phyloP scores from a whole-genome alignment of 2,888 invertebrate genomes.

The Acleris holmiana region DNA sequence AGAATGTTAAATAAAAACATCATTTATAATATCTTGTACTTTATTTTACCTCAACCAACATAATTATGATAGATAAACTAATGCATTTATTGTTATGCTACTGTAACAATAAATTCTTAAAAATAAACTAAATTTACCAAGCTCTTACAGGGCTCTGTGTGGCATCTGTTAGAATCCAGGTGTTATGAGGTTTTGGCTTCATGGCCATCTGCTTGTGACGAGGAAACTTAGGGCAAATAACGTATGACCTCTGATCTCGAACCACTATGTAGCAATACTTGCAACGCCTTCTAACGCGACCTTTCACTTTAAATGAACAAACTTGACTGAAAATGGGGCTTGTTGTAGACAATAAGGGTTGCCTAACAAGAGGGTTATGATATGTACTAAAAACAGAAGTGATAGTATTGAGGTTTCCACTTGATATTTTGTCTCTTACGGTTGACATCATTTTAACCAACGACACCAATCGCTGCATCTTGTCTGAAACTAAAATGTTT shows the following conservation, averaged over 20 bases:
- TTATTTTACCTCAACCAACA: too few species aligned
- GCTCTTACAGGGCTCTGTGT: constrained; percentile 84
- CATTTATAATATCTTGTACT: too few species aligned
- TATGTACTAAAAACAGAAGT: constrained; percentile 52
- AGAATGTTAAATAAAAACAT: too few species aligned
- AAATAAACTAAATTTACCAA: constrained; percentile 57
- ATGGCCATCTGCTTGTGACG: constrained; percentile 93
- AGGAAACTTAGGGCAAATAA: constrained; percentile 90
- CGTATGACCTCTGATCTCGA: constrained; percentile 87
- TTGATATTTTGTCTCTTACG: constrained; percentile 43
- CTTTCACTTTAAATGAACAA: constrained; percentile 88
- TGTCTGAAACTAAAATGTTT: constrained; percentile 33
- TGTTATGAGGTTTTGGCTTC: constrained; percentile 87
- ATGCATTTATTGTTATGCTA: constrained; percentile 2
- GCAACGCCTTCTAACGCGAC: constrained; percentile 88
- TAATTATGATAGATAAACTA: not conserved
- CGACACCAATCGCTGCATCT: constrained; percentile 60
- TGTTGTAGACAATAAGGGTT: constrained; percentile 54
- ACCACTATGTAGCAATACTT: constrained; percentile 90
- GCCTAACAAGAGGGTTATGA: constrained; percentile 47
- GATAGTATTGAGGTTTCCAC: constrained; percentile 42
- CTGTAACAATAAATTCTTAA: not conserved
- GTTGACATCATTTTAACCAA: constrained; percentile 51
- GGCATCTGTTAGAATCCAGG: constrained; percentile 90
- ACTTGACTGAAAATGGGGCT: constrained; percentile 57